phyloP scores from a whole-genome alignment of 2,113 vertebrate species.

The Solea senegalensis region DNA sequence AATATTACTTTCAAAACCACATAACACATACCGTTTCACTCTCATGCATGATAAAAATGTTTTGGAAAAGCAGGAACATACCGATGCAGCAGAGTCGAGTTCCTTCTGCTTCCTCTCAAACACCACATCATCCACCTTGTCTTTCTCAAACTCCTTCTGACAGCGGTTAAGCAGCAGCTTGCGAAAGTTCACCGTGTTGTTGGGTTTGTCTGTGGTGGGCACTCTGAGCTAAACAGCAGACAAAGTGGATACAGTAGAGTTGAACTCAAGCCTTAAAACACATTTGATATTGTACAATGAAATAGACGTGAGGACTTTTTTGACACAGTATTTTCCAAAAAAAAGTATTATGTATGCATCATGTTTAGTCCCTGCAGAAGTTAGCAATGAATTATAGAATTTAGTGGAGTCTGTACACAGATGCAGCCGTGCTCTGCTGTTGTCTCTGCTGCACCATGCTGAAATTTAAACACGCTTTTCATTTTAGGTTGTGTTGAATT shows the following conservation, averaged over 20 bases:
- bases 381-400: too few relatives aligned
- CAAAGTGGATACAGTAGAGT: not conserved
- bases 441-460: too few relatives aligned
- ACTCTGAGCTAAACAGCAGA: conserved; percentile 83
- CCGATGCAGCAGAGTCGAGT: conserved; percentile 90
- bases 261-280: not conserved
- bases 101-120: conserved; percentile 98
- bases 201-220: conserved; percentile 94
- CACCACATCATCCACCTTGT: conserved; percentile 96
- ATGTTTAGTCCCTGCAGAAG: too few relatives aligned
- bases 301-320: too few relatives aligned
- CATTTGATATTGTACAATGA: not conserved
- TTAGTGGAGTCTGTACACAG: too few relatives aligned
- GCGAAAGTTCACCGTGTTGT: conserved; percentile 93
- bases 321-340: too few relatives aligned
- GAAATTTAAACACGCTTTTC: too few relatives aligned
- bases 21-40: not conserved
- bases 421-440: too few relatives aligned
- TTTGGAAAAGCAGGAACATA: conserved; percentile 59
- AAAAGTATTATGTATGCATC: too few relatives aligned
- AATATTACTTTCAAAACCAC: not conserved
- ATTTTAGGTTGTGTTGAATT: too few relatives aligned
- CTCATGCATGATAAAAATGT: not conserved
- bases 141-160: conserved; percentile 98
- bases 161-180: conserved; percentile 96